Percentiles rank a stretch among this genome's conserved stretches.
Conservation (phyloP, 2,797 vertebrate species). For the Argya squamiceps region DNA sequence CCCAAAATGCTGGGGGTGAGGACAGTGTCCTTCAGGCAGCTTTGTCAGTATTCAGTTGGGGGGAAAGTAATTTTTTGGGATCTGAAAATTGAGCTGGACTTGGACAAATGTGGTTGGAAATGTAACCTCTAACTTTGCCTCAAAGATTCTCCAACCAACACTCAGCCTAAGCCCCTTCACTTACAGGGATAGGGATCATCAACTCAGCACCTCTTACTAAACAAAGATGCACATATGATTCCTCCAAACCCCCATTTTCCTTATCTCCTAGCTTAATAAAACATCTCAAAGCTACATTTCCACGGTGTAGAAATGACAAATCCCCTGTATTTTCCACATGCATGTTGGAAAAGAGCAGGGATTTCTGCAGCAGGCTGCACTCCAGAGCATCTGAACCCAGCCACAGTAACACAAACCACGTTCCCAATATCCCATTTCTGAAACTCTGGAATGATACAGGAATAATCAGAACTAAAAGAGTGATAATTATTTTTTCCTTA, state of each 20-base stretch:
- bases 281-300: not conserved
- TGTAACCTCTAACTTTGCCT: not conserved
- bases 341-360: rapidly evolving
- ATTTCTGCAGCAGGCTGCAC: not conserved
- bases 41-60: not conserved
- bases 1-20: not conserved
- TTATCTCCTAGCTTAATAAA: not conserved
- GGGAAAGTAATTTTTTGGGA: not conserved
- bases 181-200: rapidly evolving
- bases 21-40: not conserved
- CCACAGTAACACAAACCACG: not conserved
- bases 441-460: not conserved
- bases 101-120: not conserved
- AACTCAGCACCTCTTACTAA: not conserved
- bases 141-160: not conserved
- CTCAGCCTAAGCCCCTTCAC: not conserved
- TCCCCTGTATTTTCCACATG: rapidly evolving
- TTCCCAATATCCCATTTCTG: not conserved
- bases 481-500: not conserved
- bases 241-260: not conserved
- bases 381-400: not conserved
- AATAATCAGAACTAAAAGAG: not conserved
- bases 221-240: not conserved
- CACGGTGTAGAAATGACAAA: not conserved
- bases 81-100: not conserved